These are phyloP conservation scores for Drosophila kepulauana DNA, from an alignment of 1,140 invertebrate species.

Conservation along the genomic window DNA sequence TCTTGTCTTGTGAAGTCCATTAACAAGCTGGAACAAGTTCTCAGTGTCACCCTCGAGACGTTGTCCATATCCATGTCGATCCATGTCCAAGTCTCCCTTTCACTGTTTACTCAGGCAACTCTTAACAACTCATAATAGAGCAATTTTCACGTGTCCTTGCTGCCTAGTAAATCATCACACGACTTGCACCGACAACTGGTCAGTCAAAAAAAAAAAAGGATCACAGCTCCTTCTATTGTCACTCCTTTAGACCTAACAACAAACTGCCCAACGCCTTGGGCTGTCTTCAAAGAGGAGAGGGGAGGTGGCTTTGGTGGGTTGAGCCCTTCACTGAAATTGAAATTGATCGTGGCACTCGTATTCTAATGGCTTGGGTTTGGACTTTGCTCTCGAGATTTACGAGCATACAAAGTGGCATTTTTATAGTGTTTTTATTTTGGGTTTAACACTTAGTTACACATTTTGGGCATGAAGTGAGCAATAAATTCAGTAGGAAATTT, in stretches of 20 bases:
- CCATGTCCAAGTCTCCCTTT: constrained; percentile 53
- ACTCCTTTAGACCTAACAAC: constrained; percentile 57
- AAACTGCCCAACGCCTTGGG: constrained; percentile 26
- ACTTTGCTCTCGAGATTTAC: constrained; percentile 56
- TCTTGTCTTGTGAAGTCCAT: constrained; percentile 50
- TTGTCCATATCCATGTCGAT: constrained; percentile 38
- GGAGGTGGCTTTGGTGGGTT: background rate
- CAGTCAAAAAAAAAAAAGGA: constrained; percentile 29
- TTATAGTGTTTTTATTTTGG: constrained; percentile 52
- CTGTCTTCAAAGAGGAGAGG: constrained; percentile 15
- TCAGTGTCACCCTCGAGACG: constrained; percentile 63
- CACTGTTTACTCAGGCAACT: constrained; percentile 76
- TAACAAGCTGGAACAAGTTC: constrained; percentile 71
- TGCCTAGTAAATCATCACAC: constrained; percentile 69
- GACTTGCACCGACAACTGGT: constrained; percentile 43
- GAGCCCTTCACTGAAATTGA: constrained; percentile 71
- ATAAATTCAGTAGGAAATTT: constrained; percentile 28
- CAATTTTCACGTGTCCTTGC: constrained; percentile 83
- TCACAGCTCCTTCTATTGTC: constrained; percentile 56
- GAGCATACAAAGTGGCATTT: constrained; percentile 48
- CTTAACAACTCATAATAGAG: constrained; percentile 85
- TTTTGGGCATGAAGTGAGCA: constrained; percentile 44
- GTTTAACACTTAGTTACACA: constrained; percentile 42
- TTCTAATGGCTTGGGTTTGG: constrained; percentile 56
- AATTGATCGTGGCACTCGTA: constrained; percentile 78